phyloP scores from a whole-genome alignment of 92 coral and sea anemone genomes.

The Hydrozoanthus gracilis region DNA sequence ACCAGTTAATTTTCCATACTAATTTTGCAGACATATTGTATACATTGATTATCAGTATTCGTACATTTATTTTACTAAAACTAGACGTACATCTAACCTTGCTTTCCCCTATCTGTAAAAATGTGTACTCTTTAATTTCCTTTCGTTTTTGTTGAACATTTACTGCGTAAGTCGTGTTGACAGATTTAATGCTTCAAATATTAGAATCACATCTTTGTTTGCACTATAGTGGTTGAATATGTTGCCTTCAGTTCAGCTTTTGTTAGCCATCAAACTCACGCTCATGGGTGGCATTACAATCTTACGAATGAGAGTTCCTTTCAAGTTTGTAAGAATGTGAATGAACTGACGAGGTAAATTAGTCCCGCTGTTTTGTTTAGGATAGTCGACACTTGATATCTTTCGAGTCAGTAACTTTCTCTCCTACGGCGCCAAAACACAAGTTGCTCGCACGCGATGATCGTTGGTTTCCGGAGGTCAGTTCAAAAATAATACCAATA shows the following conservation, averaged over 20 bases:
- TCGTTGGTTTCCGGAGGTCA: conserved; percentile 50
- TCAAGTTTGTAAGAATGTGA: conserved; percentile 1
- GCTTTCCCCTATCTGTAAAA: neutral
- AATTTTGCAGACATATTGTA: neutral
- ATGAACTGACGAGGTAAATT: neutral
- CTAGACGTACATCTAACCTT: neutral
- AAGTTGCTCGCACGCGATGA: conserved; percentile 52
- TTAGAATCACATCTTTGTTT: neutral
- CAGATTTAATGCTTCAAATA: conserved; percentile 3
- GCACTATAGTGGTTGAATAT: neutral
- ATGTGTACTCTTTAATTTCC: conserved; percentile 1
- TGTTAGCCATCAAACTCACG: neutral
- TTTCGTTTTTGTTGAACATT: neutral
- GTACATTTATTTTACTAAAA: neutral
- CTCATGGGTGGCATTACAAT: conserved; percentile 31
- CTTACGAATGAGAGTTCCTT: neutral
- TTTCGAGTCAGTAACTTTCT: conserved; percentile 1
- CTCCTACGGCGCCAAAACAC: conserved; percentile 36
- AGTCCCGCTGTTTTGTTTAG: neutral
- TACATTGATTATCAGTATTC: neutral
- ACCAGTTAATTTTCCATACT: neutral
- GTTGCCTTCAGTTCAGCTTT: neutral
- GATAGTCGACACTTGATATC: conserved; percentile 23
- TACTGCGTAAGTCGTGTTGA: conserved; percentile 4
- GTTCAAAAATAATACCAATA: conserved; percentile 14